Conservation (phyloP, 2,888 invertebrate genomes). For the Macaria liturata region DNA sequence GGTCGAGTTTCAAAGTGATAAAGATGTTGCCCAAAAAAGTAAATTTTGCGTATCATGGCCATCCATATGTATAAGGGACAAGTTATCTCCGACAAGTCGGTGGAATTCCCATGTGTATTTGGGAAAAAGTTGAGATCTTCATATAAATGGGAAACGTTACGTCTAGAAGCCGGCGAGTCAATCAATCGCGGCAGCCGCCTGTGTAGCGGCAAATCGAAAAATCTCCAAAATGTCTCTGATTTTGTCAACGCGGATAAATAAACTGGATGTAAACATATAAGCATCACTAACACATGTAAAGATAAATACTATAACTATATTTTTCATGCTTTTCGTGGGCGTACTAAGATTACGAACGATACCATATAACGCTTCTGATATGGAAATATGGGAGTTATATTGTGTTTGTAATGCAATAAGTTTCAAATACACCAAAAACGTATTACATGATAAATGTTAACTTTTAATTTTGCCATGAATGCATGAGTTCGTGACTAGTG, state of each 20-base stretch:
- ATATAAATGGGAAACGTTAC: conserved; percentile 70
- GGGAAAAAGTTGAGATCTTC: conserved; percentile 61
- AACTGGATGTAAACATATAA: conserved; percentile 26
- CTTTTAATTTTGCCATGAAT: too few species aligned
- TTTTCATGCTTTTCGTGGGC: too few species aligned
- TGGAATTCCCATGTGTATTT: conserved; percentile 43
- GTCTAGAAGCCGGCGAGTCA: conserved; percentile 61
- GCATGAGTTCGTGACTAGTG: too few species aligned
- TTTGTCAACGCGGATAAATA: conserved; percentile 33
- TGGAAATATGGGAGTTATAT: too few species aligned
- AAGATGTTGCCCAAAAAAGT: conserved; percentile 30
- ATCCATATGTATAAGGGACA: conserved; percentile 29
- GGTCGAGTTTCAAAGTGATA: conserved; percentile 25
- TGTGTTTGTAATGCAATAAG: too few species aligned
- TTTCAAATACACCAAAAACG: too few species aligned
- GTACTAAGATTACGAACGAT: too few species aligned
- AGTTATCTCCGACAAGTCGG: conserved; percentile 34
- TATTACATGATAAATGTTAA: too few species aligned
- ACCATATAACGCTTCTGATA: too few species aligned
- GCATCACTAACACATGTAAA: too few species aligned
- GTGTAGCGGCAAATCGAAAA: conserved; percentile 74
- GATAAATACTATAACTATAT: too few species aligned
- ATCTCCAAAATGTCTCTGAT: conserved; percentile 57
- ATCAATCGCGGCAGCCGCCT: conserved; percentile 66
- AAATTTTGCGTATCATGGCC: conserved; percentile 33